Conservation (phyloP, 2,888 invertebrate species). For the Leucophenga maculata region DNA sequence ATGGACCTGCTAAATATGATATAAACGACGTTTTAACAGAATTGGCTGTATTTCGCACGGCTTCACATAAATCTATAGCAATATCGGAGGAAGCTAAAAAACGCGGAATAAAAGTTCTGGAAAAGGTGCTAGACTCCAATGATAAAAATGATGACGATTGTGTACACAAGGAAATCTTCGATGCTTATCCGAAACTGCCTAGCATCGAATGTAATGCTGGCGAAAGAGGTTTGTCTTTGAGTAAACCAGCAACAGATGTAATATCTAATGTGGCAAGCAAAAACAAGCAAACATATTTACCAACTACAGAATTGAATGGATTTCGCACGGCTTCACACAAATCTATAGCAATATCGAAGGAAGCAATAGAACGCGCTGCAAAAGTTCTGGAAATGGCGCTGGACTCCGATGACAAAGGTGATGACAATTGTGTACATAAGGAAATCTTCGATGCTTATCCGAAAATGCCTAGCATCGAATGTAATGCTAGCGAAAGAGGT, state of each 20-base stretch:
- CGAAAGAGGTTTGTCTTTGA: background rate
- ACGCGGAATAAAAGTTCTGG: background rate
- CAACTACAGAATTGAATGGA: conserved; percentile 1
- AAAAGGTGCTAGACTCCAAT: background rate
- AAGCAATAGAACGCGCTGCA: conserved; percentile 36
- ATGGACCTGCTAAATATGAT: too few relatives aligned
- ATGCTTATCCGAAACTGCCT: background rate
- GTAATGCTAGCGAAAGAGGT: conserved; percentile 4
- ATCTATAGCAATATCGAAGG: conserved; percentile 36
- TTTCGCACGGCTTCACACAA: conserved; percentile 46
- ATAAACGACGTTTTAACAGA: too few relatives aligned
- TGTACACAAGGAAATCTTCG: background rate
- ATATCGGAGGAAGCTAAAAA: conserved; percentile 29
- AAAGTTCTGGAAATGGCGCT: conserved; percentile 31
- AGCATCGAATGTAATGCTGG: too few relatives aligned
- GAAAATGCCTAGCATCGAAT: too few relatives aligned
- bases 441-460: too few relatives aligned
- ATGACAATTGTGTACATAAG: too few relatives aligned
- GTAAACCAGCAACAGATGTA: too few relatives aligned
- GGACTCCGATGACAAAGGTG: too few relatives aligned
- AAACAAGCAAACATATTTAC: background rate
- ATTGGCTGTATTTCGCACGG: conserved; percentile 32
- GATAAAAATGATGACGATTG: background rate
- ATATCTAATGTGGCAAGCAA: background rate
- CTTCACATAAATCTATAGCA: conserved; percentile 33